phyloP scores from a whole-genome alignment of 1,140 invertebrate genomes.

The Anastatus disparis region DNA sequence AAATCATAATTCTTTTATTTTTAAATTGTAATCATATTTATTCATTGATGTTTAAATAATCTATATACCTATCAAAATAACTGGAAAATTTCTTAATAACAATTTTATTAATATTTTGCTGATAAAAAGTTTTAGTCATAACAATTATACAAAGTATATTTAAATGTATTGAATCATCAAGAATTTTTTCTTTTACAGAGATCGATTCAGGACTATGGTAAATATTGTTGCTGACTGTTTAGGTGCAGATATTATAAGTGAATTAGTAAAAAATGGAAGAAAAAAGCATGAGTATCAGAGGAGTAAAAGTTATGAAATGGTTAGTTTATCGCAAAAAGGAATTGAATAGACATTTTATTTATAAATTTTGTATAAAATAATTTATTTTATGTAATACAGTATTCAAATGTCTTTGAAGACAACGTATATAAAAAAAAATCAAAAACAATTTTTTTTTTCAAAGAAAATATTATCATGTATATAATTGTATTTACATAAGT shows the following conservation, averaged over 20 bases:
- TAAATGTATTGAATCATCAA: not conserved
- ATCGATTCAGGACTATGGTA: conserved; percentile 95
- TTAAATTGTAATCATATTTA: no score
- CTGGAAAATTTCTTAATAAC: no score
- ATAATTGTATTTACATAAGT: conserved; percentile 28
- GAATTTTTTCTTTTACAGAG: conserved; percentile 71
- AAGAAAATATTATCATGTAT: conserved; percentile 2
- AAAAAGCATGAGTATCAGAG: not conserved
- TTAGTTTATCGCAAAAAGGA: not conserved
- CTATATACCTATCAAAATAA: no score
- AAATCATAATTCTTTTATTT: no score
- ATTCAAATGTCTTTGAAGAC: not conserved
- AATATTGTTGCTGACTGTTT: conserved; percentile 96
- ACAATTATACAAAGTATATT: no score
- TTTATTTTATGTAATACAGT: conserved; percentile 7
- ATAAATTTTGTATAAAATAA: conserved; percentile 4
- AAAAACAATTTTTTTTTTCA: not conserved
- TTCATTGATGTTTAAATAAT: no score
- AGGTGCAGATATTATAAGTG: conserved; percentile 91
- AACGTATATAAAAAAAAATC: not conserved
- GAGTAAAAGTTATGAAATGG: not conserved
- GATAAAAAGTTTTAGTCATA: no score
- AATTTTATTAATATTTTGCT: no score
- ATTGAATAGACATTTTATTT: conserved; percentile 1
- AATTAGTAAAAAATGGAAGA: conserved; percentile 82